Conservation (phyloP, 2,113 vertebrate species). For the Desmodus rotundus region DNA sequence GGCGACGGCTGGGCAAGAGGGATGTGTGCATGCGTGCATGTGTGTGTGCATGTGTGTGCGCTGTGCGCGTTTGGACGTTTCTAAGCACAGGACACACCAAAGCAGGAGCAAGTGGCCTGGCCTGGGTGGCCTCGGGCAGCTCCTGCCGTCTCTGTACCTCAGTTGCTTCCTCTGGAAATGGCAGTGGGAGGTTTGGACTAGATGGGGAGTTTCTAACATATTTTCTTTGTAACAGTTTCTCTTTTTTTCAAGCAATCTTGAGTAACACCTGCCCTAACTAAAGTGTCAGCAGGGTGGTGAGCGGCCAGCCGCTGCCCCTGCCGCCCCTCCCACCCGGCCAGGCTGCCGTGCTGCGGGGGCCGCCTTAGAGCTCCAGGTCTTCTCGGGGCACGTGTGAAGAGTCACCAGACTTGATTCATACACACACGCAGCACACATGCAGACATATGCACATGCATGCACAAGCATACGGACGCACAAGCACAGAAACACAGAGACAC, state of each 20-base stretch:
- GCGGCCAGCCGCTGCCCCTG: fast-evolving
- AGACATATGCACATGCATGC: background rate
- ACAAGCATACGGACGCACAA: background rate
- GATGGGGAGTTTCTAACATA: background rate
- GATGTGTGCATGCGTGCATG: too few relatives aligned
- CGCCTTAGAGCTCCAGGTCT: background rate
- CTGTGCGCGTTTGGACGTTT: background rate
- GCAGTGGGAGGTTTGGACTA: background rate
- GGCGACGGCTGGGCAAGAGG: fast-evolving
- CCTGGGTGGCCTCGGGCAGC: background rate
- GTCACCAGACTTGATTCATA: background rate
- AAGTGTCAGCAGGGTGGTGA: background rate
- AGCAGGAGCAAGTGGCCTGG: background rate
- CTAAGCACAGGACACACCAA: background rate
- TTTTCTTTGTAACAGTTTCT: background rate
- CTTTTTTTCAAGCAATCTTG: background rate
- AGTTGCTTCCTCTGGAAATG: background rate
- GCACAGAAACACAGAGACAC: background rate
- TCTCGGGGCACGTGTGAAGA: too few relatives aligned
- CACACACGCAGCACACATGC: fast-evolving
- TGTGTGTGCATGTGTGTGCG: too few relatives aligned
- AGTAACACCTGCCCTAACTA: background rate
- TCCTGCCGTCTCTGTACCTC: background rate
- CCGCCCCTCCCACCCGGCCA: background rate
- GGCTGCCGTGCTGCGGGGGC: too few relatives aligned